phyloP scores from a whole-genome alignment of 2,113 vertebrate genomes.

The Elgaria multicarinata region DNA sequence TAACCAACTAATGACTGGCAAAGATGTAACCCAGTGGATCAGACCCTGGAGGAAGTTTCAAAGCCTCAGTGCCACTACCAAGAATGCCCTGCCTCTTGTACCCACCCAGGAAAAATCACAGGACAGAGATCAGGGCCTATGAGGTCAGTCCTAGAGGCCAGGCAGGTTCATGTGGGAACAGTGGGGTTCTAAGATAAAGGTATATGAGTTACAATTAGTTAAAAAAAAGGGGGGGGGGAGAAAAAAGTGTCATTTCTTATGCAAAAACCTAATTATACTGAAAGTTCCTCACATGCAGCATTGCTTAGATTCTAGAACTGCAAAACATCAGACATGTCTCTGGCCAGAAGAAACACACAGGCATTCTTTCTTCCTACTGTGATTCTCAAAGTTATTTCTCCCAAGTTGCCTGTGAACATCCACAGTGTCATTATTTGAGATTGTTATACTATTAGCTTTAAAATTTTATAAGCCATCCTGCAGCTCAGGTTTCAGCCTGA shows the following conservation, averaged over 20 bases:
- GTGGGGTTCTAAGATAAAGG: neutral
- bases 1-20: neutral
- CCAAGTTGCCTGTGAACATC: conserved; percentile 70
- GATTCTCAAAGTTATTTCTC: conserved; percentile 69
- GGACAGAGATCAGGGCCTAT: neutral
- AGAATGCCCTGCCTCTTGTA: neutral
- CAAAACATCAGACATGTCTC: conserved; percentile 59
- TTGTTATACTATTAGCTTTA: conserved; percentile 74
- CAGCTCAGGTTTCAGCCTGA: conserved; percentile 73
- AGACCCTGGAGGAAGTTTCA: neutral
- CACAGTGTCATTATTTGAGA: conserved; percentile 71
- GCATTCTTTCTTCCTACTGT: conserved; percentile 39
- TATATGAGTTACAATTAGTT: neutral
- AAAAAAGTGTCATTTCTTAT: neutral
- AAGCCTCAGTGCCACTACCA: neutral
- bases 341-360: conserved; percentile 52
- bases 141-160: neutral
- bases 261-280: neutral
- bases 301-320: conserved; percentile 32
- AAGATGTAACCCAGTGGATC: no score
- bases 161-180: neutral
- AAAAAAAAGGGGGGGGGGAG: no score
- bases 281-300: conserved; percentile 20
- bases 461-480: conserved; percentile 74
- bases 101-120: neutral